phyloP scores from a whole-genome alignment of 2,113 vertebrate species.

The Arvicanthis niloticus region DNA sequence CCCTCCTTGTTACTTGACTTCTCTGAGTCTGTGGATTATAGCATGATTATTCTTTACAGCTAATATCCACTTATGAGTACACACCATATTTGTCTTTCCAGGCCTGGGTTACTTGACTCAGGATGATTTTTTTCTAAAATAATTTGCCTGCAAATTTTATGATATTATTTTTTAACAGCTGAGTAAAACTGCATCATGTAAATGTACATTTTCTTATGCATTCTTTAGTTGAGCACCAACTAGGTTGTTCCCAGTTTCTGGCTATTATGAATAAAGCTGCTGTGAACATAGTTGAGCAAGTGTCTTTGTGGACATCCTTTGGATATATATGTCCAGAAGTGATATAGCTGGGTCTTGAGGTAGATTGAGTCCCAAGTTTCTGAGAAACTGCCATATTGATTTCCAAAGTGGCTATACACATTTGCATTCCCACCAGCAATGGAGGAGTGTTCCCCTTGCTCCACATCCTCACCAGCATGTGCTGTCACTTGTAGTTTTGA shows the following conservation, averaged over 20 bases:
- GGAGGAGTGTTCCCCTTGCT: neutral
- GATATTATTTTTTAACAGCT: neutral
- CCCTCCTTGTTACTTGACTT: neutral
- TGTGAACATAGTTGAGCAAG: neutral
- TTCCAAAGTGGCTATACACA: neutral
- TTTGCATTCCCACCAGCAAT: neutral
- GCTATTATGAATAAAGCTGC: neutral
- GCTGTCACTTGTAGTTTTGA: neutral
- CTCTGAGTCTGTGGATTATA: neutral
- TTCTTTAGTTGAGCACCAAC: neutral
- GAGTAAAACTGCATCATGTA: neutral
- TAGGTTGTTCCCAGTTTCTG: neutral
- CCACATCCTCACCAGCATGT: neutral
- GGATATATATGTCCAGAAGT: neutral
- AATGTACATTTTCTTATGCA: neutral
- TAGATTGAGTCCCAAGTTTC: neutral
- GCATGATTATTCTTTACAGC: neutral
- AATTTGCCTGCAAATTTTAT: neutral
- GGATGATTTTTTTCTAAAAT: neutral
- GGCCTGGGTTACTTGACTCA: neutral
- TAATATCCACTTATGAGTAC: neutral
- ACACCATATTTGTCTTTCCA: neutral
- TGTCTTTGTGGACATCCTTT: neutral
- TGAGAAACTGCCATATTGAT: neutral
- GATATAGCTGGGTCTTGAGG: neutral